Conservation (phyloP, 2,888 invertebrate species). For the Lasius fuliginosus region DNA sequence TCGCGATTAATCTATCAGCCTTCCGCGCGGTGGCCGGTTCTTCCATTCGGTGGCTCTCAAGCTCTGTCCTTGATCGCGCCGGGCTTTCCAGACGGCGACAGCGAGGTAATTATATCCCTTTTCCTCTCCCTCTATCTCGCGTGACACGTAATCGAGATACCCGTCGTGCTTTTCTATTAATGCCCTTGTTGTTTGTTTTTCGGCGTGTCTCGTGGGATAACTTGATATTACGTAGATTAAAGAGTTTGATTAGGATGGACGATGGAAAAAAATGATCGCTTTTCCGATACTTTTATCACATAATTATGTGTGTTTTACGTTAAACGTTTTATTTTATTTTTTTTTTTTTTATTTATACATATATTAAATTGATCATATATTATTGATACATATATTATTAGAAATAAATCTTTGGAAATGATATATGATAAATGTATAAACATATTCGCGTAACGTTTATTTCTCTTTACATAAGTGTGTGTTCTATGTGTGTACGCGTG, state of each 20-base stretch:
- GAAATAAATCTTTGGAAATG: constrained; percentile 2
- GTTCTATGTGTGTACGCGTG: background rate
- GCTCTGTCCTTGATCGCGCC: constrained; percentile 25
- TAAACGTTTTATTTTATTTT: background rate
- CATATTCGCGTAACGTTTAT: background rate
- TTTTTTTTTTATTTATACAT: background rate
- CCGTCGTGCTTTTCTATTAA: constrained; percentile 29
- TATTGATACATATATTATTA: background rate
- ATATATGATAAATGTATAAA: background rate
- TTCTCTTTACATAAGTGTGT: background rate
- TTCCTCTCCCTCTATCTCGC: background rate
- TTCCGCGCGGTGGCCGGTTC: constrained; percentile 47
- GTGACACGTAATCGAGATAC: constrained; percentile 41
- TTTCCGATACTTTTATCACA: constrained; percentile 3
- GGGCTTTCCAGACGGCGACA: constrained; percentile 16
- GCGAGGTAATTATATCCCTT: constrained; percentile 28
- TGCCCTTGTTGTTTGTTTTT: constrained; percentile 25
- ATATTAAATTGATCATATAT: background rate
- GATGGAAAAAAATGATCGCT: constrained; percentile 5
- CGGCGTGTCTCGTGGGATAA: background rate
- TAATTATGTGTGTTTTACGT: background rate
- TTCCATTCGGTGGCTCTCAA: constrained; percentile 53
- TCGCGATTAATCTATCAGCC: constrained; percentile 62
- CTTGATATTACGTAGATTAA: constrained; percentile 41
- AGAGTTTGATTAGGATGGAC: background rate